A percentile compares a stretch with the other conserved stretches of the same genome.
These are phyloP conservation scores for Sesia bembeciformis DNA, from an alignment of 2,888 invertebrate species.

Conservation along the genomic window DNA sequence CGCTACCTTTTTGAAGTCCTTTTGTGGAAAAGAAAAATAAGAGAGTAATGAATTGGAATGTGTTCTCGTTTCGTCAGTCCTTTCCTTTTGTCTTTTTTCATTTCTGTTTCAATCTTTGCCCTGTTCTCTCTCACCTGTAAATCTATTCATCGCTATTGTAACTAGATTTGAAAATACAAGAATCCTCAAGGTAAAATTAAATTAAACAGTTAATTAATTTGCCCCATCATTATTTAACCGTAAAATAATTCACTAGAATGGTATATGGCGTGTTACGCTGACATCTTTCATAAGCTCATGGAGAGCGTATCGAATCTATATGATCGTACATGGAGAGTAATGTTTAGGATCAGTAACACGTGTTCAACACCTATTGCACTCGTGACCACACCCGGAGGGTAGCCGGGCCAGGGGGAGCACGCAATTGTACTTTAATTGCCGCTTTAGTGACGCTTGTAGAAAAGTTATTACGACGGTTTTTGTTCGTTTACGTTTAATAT, in stretches of 20 bases:
- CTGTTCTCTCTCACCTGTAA: not conserved
- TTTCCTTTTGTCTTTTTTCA: conserved; percentile 14
- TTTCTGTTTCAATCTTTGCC: conserved; percentile 10
- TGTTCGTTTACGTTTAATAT: too few species aligned
- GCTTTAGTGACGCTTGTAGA: conserved; percentile 49
- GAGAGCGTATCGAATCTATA: conserved; percentile 52
- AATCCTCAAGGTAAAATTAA: too few species aligned
- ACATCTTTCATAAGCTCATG: conserved; percentile 16
- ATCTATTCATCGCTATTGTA: too few species aligned
- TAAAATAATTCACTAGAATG: too few species aligned
- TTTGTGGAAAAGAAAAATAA: conserved; percentile 39
- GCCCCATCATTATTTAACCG: too few species aligned
- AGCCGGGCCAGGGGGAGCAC: not conserved
- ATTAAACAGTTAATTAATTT: too few species aligned
- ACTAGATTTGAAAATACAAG: too few species aligned
- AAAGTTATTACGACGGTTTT: conserved; percentile 16
- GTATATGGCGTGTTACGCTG: not conserved
- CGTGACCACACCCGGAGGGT: conserved; percentile 30
- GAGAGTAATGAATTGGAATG: conserved; percentile 40
- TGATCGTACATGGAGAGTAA: conserved; percentile 32
- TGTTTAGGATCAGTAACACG: conserved; percentile 58
- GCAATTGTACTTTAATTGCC: conserved; percentile 47
- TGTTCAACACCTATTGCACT: conserved; percentile 56
- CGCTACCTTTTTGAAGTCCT: conserved; percentile 54
- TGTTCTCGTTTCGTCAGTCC: conserved; percentile 12